Evolutionary conservation across 2,888 invertebrate genomes (phyloP), one percentile per base, ranked within the genome.

Genomic region (Xylota sylvarum): DNA sequence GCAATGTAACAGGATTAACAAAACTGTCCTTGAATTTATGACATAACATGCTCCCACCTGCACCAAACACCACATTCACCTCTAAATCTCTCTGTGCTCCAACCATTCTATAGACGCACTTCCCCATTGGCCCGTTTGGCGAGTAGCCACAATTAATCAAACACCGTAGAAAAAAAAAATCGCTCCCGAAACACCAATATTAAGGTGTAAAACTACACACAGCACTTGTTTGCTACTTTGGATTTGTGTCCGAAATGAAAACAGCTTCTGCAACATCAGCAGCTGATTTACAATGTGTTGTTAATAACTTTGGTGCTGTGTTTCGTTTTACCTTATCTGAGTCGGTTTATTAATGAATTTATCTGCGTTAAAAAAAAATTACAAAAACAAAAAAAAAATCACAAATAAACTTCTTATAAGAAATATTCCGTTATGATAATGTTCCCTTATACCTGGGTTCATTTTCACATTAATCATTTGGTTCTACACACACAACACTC

Each of bases 391-490:
- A 40, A 40, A 40, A 40, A 40, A 40, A 40, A 40, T 23, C 23
- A 23, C 23, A 23, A 23, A 40, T n/a, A n/a, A 12, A 12, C 12
- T 5, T 35, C 79, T 27, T 72, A 19, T 19, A 56, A 64, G 27
- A 30, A 64, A 73, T 73, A 55, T 85, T 55, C 85, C 85, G 85
- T 86, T 86, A 81, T 81, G 85, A 86, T 86, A 81, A 81, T 86
- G 81, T 81, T 72, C 81, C 81, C 72, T 72, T 77, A 55, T 56
- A 32, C 76, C 46, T 23, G 43, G 46, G 35, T 58, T 74, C 58
- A 62, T 81, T 77, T 81, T 65, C 56, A 46, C 85, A 86, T 86
- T 86, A 86, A 86, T 86, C 85, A 86, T 77, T n/a, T 43, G 40
- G 50, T 65, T 35, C n/a, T n/a, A n/a, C 12, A 35, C 52, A 37